Percentiles rank a stretch among this genome's conserved stretches.
Evolutionary conservation across 2,113 vertebrate species (phyloP).

Genomic region (Coregonus clupeaformis): DNA sequence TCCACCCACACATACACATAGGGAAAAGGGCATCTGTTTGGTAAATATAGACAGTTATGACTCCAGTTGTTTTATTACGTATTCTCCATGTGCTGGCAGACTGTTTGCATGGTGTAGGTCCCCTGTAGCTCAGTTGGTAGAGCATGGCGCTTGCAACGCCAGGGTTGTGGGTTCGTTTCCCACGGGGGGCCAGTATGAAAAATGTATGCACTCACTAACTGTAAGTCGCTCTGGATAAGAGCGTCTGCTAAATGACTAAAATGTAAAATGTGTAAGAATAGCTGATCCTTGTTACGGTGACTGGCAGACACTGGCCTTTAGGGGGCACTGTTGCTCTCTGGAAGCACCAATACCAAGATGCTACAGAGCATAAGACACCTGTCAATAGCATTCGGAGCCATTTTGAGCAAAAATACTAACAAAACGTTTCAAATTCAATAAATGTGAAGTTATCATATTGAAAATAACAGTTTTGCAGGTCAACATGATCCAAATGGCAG

Average conservation of each 20-base stretch:
- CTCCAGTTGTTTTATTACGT: not conserved
- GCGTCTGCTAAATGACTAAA: too few relatives aligned
- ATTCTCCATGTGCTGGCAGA: not conserved
- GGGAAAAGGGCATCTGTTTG: not conserved
- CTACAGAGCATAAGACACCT: constrained; percentile 29
- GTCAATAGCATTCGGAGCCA: constrained; percentile 40
- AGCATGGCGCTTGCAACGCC: too few relatives aligned
- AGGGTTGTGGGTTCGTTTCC: too few relatives aligned
- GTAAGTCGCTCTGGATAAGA: too few relatives aligned
- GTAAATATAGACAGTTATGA: constrained; percentile 3
- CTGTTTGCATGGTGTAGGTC: not conserved
- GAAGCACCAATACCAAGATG: constrained; percentile 1
- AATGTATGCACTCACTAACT: too few relatives aligned
- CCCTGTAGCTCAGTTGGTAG: too few relatives aligned
- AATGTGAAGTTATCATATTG: constrained; percentile 43
- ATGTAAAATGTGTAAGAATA: too few relatives aligned
- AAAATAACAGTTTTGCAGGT: constrained; percentile 37
- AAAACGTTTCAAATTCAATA: constrained; percentile 42
- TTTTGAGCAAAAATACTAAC: constrained; percentile 38
- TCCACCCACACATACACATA: constrained; percentile 4
- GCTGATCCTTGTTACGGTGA: not conserved
- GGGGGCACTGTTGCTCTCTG: constrained; percentile 67
- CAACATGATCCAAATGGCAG: too few relatives aligned
- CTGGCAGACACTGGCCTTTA: constrained; percentile 35
- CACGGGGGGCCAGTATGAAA: too few relatives aligned